phyloP scores from a whole-genome alignment of 2,888 invertebrate species.

The Cetonia aurata region DNA sequence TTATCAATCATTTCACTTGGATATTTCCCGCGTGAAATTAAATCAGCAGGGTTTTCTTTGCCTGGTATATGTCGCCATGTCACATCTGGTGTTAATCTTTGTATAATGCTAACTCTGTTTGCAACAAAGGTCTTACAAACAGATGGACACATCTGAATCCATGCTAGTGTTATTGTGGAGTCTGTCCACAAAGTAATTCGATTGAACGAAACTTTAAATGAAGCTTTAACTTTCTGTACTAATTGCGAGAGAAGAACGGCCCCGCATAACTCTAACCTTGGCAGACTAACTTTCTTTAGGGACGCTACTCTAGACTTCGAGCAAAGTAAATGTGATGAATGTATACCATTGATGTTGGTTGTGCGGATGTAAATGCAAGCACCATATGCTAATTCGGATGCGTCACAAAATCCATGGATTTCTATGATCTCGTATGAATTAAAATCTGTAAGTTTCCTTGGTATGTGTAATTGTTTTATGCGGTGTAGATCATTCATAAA shows the following conservation, averaged over 20 bases:
- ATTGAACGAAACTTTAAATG: background rate
- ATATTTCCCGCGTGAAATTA: slow-evolving; percentile 52
- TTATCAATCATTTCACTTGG: slow-evolving; percentile 48
- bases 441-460: too few species aligned
- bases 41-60: slow-evolving; percentile 54
- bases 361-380: background rate
- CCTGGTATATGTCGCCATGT: slow-evolving; percentile 47
- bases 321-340: background rate
- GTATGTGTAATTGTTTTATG: too few species aligned
- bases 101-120: slow-evolving; percentile 1
- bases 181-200: background rate
- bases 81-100: slow-evolving; percentile 7
- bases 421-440: background rate
- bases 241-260: background rate
- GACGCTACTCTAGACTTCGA: background rate
- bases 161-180: background rate
- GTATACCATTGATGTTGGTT: background rate
- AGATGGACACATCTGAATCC: background rate
- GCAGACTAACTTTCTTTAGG: background rate
- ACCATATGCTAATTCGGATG: background rate
- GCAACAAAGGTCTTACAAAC: background rate
- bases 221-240: background rate
- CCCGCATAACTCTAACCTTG: slow-evolving; percentile 1
- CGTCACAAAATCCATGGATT: background rate
- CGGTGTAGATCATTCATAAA: too few species aligned